phyloP scores from a whole-genome alignment of 2,888 invertebrate species.

The Oxyteleia sp. region DNA sequence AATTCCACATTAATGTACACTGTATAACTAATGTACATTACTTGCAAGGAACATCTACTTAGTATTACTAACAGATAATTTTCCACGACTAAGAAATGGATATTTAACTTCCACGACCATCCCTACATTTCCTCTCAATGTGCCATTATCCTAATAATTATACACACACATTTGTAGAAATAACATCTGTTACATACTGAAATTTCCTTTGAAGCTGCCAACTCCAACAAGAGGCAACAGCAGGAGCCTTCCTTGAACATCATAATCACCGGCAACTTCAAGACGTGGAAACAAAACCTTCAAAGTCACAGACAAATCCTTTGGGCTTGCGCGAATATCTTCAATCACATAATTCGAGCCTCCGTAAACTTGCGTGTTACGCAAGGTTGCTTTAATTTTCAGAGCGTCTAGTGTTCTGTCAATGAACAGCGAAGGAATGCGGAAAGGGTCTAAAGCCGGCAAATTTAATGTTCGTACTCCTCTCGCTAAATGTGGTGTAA shows the following conservation, averaged over 20 bases:
- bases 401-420: conserved; percentile 92
- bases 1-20: neutral
- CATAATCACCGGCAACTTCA: conserved; percentile 88
- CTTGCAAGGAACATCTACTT: conserved; percentile 24
- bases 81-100: conserved; percentile 1
- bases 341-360: conserved; percentile 90
- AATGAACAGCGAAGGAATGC: conserved; percentile 91
- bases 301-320: conserved; percentile 87
- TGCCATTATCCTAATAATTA: conserved; percentile 30
- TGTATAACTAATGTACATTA: conserved; percentile 8
- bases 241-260: conserved; percentile 88
- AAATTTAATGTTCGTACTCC: conserved; percentile 92
- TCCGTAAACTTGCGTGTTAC: conserved; percentile 90
- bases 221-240: conserved; percentile 88
- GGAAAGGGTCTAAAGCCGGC: conserved; percentile 92
- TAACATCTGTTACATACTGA: conserved; percentile 87
- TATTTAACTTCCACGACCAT: neutral
- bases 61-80: conserved; percentile 21
- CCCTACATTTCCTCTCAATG: conserved; percentile 2
- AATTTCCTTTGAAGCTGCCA: conserved; percentile 89
- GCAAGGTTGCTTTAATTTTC: conserved; percentile 91
- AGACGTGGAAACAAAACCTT: conserved; percentile 88
- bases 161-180: conserved; percentile 14
- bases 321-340: conserved; percentile 87
- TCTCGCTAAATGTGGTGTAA: conserved; percentile 89